A percentile compares a stretch with the other conserved stretches of the same genome.
phyloP scores from a whole-genome alignment of 1,140 invertebrate genomes.

The Platyscapa corneri region DNA sequence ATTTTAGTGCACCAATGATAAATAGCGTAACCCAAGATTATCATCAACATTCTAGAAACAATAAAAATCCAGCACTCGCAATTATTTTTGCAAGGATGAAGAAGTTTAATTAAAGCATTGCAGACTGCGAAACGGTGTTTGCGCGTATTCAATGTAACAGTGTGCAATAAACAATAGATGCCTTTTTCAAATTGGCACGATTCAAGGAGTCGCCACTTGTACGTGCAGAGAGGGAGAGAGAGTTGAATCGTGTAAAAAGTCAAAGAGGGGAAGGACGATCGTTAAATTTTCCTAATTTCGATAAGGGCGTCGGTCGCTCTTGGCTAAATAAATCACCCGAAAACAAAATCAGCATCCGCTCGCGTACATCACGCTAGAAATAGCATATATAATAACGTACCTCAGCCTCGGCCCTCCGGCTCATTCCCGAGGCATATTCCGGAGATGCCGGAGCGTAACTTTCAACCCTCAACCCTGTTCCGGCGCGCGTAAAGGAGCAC shows the following conservation, averaged over 20 bases:
- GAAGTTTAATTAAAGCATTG: no score
- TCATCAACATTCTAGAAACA: no score
- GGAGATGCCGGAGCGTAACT: not conserved
- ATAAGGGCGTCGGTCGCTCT: not conserved
- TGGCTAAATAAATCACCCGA: conserved; percentile 33
- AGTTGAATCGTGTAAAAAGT: not conserved
- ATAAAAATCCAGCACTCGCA: no score
- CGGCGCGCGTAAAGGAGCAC: conserved; percentile 10
- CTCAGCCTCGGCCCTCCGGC: not conserved
- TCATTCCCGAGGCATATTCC: conserved; percentile 20
- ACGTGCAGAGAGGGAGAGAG: not conserved
- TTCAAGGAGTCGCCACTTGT: no score
- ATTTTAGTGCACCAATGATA: no score
- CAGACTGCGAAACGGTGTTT: no score
- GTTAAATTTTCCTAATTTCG: conserved; percentile 18
- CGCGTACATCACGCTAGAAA: conserved; percentile 11
- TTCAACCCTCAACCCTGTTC: conserved; percentile 48
- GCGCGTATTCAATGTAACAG: no score
- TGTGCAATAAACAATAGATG: no score
- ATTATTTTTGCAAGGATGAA: no score
- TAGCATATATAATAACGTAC: conserved; percentile 17
- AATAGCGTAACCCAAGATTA: no score
- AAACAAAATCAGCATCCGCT: conserved; percentile 40
- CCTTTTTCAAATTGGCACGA: no score
- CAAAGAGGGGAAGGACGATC: not conserved